These are phyloP conservation scores for Parochlus steinenii DNA, from an alignment of 2,888 invertebrate species.

Conservation along the genomic window DNA sequence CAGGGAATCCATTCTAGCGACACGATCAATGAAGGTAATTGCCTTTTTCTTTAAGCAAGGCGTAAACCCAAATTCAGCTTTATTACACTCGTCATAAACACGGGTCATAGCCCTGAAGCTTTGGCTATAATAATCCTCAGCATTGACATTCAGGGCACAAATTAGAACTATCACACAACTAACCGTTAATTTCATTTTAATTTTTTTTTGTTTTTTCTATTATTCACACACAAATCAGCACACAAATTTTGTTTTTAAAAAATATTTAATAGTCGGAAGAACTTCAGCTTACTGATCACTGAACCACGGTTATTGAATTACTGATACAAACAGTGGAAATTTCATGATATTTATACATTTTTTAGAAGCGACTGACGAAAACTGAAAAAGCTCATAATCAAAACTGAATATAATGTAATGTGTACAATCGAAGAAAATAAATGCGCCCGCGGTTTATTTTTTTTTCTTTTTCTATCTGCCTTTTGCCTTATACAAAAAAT, in stretches of 20 bases:
- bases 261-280: constrained; percentile 3
- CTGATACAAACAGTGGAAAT: constrained; percentile 31
- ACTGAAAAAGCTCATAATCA: constrained; percentile 7
- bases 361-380: constrained; percentile 1
- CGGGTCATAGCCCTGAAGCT: constrained; percentile 49
- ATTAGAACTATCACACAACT: constrained; percentile 13
- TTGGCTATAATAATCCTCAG: constrained; percentile 31
- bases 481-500: too few relatives aligned
- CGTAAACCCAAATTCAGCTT: constrained; percentile 45
- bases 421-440: constrained; percentile 13
- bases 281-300: constrained; percentile 19
- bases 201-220: constrained; percentile 10
- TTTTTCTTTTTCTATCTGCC: constrained; percentile 1
- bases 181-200: constrained; percentile 16
- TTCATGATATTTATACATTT: constrained; percentile 32
- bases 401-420: constrained; percentile 12
- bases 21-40: constrained; percentile 58
- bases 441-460: constrained; percentile 11
- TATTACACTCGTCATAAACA: constrained; percentile 63
- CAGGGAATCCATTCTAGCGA: constrained; percentile 51
- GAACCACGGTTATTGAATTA: constrained; percentile 35
- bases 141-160: constrained; percentile 19
- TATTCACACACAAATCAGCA: background rate
- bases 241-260: background rate
- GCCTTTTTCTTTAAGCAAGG: constrained; percentile 71